Evolutionary conservation across 2,888 invertebrate species (phyloP).

Genomic region (Pterostichus niger): DNA sequence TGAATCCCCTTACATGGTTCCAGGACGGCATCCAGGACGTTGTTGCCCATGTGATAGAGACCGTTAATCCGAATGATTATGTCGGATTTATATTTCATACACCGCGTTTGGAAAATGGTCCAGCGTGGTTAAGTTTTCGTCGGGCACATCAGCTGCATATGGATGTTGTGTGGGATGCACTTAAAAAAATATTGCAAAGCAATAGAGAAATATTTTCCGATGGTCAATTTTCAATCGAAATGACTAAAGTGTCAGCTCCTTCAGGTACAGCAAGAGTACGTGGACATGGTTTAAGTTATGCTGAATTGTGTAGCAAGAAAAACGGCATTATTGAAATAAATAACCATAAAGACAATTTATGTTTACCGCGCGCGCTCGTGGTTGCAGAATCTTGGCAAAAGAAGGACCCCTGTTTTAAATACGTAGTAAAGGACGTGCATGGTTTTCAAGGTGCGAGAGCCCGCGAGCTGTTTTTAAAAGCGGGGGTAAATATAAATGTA

Average conservation of each 20-base stretch:
- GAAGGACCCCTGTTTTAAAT: constrained; percentile 9
- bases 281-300: constrained; percentile 1
- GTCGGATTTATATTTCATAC: constrained; percentile 13
- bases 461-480: neutral
- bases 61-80: constrained; percentile 1
- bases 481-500: constrained; percentile 1
- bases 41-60: neutral
- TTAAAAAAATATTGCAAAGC: constrained; percentile 39
- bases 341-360: constrained; percentile 22
- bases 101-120: too few species aligned
- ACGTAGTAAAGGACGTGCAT: neutral
- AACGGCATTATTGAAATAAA: constrained; percentile 25
- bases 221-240: constrained; percentile 22
- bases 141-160: too few species aligned
- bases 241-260: constrained; percentile 9
- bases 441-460: constrained; percentile 15
- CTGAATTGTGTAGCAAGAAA: constrained; percentile 3
- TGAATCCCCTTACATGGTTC: constrained; percentile 4
- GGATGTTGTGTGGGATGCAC: too few species aligned
- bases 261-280: neutral
- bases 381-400: constrained; percentile 9
- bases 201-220: constrained; percentile 20
- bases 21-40: neutral
- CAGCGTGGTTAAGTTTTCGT: too few species aligned
- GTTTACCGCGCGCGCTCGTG: constrained; percentile 1